Evolutionary conservation across 1,140 invertebrate genomes (phyloP).

Genomic region (Cyclina sinensis): DNA sequence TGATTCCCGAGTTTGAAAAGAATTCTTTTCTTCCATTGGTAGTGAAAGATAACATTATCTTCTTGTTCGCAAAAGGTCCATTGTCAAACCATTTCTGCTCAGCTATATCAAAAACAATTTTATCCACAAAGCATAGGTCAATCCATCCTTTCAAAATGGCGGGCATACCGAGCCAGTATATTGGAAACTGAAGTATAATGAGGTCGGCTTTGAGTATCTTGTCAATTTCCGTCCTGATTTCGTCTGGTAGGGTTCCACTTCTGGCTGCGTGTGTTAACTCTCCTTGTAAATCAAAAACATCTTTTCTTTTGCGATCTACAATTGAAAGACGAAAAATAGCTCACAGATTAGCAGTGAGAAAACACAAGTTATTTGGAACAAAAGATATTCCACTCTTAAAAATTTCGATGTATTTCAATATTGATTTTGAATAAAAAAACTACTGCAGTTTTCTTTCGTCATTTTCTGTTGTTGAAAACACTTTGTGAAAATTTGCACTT

Average conservation of each 20-base stretch:
- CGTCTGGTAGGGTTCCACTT: constrained; percentile 25
- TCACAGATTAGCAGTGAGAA: too few relatives aligned
- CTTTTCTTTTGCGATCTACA: constrained; percentile 46
- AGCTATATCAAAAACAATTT: neutral
- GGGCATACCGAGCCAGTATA: constrained; percentile 72
- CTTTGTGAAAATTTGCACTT: too few relatives aligned
- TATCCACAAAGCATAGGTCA: constrained; percentile 57
- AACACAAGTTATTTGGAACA: too few relatives aligned
- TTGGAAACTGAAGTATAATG: constrained; percentile 75
- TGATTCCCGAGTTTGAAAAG: constrained; percentile 47
- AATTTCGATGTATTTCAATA: too few relatives aligned
- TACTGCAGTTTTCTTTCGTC: too few relatives aligned
- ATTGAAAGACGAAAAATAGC: too few relatives aligned
- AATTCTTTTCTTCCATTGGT: constrained; percentile 4
- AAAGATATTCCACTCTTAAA: too few relatives aligned
- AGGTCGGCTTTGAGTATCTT: constrained; percentile 72
- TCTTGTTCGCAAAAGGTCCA: constrained; percentile 51
- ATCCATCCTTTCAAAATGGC: constrained; percentile 78
- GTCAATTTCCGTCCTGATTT: constrained; percentile 67
- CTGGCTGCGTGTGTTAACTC: constrained; percentile 35
- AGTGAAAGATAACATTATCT: constrained; percentile 37
- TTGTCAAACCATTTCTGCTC: constrained; percentile 40
- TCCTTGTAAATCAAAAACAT: constrained; percentile 56
- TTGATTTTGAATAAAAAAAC: too few relatives aligned
- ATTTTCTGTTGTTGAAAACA: too few relatives aligned